These are phyloP conservation scores for Minunthozetes semirufus DNA, from an alignment of 2,888 invertebrate genomes.

Conservation along the genomic window DNA sequence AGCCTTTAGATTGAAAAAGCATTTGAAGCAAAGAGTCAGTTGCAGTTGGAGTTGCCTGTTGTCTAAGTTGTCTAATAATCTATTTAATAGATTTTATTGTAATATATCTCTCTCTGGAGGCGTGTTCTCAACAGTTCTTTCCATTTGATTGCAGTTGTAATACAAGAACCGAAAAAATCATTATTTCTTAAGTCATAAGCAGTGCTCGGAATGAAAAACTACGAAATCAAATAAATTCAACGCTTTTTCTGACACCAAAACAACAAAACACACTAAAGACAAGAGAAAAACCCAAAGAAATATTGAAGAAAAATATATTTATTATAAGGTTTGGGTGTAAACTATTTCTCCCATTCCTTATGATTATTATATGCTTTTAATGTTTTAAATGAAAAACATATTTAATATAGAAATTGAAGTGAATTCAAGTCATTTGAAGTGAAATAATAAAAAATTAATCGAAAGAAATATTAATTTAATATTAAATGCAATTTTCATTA, in stretches of 20 bases:
- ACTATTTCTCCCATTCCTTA: background rate
- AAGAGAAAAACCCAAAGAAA: background rate
- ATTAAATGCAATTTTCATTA: background rate
- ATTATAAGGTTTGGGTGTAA: conserved; percentile 5
- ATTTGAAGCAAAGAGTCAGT: background rate
- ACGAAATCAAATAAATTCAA: background rate
- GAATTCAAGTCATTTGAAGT: too few species aligned
- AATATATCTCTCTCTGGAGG: background rate
- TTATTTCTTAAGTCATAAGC: background rate
- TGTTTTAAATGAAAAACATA: background rate
- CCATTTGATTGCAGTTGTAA: background rate
- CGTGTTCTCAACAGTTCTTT: background rate
- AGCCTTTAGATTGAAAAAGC: background rate
- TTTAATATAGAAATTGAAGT: background rate
- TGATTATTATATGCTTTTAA: background rate
- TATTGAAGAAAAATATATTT: background rate
- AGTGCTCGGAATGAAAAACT: background rate
- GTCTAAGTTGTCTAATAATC: background rate
- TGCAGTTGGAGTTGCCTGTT: background rate
- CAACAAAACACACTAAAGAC: background rate
- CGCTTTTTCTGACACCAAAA: background rate
- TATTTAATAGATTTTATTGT: conserved; percentile 17
- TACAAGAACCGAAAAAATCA: background rate
- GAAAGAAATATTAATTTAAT: too few species aligned
- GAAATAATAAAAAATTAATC: too few species aligned